These are phyloP conservation scores for Drosophila pruinosa DNA, from an alignment of 1,140 invertebrate genomes.

Conservation along the genomic window DNA sequence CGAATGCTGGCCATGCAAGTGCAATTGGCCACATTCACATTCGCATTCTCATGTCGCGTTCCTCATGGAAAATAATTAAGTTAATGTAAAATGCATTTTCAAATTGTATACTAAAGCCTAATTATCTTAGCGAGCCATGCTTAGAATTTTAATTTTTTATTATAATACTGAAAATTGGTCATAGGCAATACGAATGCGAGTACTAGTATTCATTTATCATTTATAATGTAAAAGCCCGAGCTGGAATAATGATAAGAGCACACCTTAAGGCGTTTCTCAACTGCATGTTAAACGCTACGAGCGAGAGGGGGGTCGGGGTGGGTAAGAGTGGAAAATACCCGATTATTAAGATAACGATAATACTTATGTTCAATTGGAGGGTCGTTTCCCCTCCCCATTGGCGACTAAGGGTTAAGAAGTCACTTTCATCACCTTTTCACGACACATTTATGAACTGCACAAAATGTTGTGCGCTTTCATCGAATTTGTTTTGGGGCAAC, in stretches of 20 bases:
- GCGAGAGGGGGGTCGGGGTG: neutral
- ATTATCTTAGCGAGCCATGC: slow-evolving; percentile 49
- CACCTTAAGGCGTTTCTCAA: slow-evolving; percentile 34
- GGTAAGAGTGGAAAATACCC: neutral
- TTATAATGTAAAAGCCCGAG: slow-evolving; percentile 7
- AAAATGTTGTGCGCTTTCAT: slow-evolving; percentile 35
- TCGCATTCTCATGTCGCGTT: slow-evolving; percentile 40
- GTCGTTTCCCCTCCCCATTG: slow-evolving; percentile 6
- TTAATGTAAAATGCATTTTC: slow-evolving; percentile 78
- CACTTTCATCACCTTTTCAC: slow-evolving; percentile 43
- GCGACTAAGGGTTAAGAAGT: neutral
- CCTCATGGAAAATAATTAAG: slow-evolving; percentile 69
- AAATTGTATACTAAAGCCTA: slow-evolving; percentile 51
- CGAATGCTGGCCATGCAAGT: slow-evolving; percentile 9
- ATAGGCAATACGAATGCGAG: neutral
- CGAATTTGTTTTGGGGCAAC: slow-evolving; percentile 18
- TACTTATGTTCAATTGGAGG: slow-evolving; percentile 18
- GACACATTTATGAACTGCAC: slow-evolving; percentile 11
- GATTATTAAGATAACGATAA: slow-evolving; percentile 3
- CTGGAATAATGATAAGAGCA: slow-evolving; percentile 15
- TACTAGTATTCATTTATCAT: slow-evolving; percentile 5
- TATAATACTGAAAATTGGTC: slow-evolving; percentile 12
- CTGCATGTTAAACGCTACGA: neutral
- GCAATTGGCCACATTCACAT: neutral
- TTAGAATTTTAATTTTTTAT: slow-evolving; percentile 38